Evolutionary conservation across 2,797 vertebrate species (phyloP).

Genomic region (Acanthornis magna): DNA sequence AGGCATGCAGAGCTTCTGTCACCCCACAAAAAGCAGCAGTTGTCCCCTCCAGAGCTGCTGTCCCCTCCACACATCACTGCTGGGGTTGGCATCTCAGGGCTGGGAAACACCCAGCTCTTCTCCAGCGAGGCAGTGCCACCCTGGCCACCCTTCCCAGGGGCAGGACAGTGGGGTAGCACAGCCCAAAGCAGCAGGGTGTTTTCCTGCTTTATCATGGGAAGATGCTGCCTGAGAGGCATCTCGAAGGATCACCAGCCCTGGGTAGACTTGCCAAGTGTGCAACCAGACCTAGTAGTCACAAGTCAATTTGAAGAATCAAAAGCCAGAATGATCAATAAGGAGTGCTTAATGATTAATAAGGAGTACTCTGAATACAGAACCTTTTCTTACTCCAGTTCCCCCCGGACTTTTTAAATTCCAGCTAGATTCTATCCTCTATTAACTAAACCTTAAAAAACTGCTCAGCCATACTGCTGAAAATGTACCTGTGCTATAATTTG

Average conservation of each 20-base stretch:
- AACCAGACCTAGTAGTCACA: accelerated
- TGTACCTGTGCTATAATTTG: background rate
- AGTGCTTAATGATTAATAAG: background rate
- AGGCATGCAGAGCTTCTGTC: background rate
- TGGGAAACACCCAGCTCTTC: background rate
- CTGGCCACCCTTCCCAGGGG: accelerated
- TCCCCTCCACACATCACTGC: background rate
- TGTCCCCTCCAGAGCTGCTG: accelerated
- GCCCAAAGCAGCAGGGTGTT: background rate
- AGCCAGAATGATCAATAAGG: background rate
- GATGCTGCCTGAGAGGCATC: background rate
- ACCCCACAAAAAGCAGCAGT: background rate
- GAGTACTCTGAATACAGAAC: background rate
- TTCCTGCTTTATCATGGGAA: background rate
- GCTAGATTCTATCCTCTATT: background rate
- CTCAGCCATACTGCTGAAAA: background rate
- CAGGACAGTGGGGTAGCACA: accelerated
- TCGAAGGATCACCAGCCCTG: background rate
- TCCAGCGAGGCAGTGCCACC: background rate
- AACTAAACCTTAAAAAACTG: background rate
- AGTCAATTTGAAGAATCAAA: background rate
- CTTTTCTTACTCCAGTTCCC: background rate
- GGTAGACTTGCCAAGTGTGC: background rate
- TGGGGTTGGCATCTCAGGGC: background rate
- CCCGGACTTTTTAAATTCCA: background rate